Conservation (phyloP, 2,797 vertebrate genomes). For the Rousettus madagascariensis region DNA sequence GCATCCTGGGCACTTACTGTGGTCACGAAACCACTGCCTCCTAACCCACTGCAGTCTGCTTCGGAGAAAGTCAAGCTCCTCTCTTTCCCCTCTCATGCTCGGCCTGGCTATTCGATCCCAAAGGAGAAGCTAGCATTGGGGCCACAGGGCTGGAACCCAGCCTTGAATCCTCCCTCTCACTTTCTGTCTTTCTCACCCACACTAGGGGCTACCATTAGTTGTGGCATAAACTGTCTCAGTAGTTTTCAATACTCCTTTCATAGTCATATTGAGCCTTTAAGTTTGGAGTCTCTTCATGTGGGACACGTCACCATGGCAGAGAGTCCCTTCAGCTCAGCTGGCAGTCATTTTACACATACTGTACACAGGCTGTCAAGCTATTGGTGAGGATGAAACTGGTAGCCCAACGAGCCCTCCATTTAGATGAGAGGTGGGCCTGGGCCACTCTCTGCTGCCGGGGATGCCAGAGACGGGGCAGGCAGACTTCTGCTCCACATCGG, state of each 20-base stretch:
- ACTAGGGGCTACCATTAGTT: background rate
- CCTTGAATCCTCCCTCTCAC: background rate
- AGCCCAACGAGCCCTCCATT: background rate
- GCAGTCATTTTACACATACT: background rate
- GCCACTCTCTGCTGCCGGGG: background rate
- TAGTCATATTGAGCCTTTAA: background rate
- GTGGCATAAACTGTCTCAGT: background rate
- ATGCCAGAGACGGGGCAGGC: background rate
- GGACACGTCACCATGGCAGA: background rate
- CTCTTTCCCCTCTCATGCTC: background rate
- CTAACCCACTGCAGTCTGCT: background rate
- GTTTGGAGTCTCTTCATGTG: background rate
- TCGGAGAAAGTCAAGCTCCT: background rate
- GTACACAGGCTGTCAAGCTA: background rate
- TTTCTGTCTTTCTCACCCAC: conserved; percentile 39
- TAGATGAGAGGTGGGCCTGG: background rate
- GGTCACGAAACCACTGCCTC: background rate
- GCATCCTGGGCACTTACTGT: background rate
- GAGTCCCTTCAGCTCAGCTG: background rate
- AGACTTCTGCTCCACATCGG: accelerated
- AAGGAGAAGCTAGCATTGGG: background rate
- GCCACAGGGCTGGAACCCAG: background rate
- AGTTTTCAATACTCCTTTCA: background rate
- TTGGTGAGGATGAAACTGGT: background rate
- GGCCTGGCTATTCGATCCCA: background rate